Evolutionary conservation across 2,888 invertebrate species (phyloP).

Genomic region (Chalcosyrphus nemorum): DNA sequence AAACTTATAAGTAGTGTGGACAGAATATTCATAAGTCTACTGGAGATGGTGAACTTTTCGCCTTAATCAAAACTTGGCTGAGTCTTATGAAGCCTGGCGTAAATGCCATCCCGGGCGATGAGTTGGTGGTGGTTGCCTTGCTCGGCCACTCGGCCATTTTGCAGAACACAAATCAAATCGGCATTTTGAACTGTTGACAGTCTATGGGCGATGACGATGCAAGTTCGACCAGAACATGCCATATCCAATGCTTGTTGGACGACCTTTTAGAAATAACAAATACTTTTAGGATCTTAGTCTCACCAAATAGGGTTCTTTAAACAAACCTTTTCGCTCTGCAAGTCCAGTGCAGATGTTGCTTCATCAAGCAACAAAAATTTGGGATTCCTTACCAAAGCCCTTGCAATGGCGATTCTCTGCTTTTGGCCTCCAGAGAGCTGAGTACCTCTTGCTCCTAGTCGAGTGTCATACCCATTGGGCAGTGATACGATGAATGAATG

Average conservation of each 20-base stretch:
- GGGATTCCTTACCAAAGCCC: slow-evolving; percentile 89
- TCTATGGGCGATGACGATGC: slow-evolving; percentile 93
- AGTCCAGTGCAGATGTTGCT: slow-evolving; percentile 90
- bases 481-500: slow-evolving; percentile 89
- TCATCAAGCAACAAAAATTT: slow-evolving; percentile 89
- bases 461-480: slow-evolving; percentile 90
- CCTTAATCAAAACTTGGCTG: slow-evolving; percentile 80
- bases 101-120: slow-evolving; percentile 86
- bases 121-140: slow-evolving; percentile 90
- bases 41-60: not conserved
- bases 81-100: slow-evolving; percentile 86
- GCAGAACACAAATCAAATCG: slow-evolving; percentile 92
- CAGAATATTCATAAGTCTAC: slow-evolving; percentile 25
- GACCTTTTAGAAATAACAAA: slow-evolving; percentile 78
- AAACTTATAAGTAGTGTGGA: slow-evolving; percentile 34
- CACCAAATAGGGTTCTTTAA: not conserved
- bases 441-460: slow-evolving; percentile 89
- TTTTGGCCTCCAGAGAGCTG: slow-evolving; percentile 94
- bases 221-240: slow-evolving; percentile 91
- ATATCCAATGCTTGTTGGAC: slow-evolving; percentile 93
- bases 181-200: slow-evolving; percentile 92
- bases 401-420: slow-evolving; percentile 92
- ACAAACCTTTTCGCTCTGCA: slow-evolving; percentile 88
- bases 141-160: slow-evolving; percentile 89
- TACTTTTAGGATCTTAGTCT: not conserved